These are phyloP conservation scores for Amphipoea oculea DNA, from an alignment of 2,888 invertebrate genomes.

Conservation along the genomic window DNA sequence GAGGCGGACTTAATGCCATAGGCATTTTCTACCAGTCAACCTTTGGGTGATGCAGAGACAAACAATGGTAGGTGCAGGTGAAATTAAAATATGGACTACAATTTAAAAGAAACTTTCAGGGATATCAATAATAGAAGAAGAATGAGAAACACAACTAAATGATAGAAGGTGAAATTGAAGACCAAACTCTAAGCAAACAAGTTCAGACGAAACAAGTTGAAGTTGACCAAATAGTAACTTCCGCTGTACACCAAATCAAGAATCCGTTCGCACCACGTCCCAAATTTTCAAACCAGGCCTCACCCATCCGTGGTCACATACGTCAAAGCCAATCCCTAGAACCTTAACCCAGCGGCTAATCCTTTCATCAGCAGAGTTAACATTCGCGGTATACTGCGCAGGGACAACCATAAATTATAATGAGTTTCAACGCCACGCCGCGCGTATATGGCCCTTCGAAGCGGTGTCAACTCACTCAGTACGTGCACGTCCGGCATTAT, in stretches of 20 bases:
- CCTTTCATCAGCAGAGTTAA: conserved; percentile 83
- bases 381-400: conserved; percentile 77
- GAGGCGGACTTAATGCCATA: no score
- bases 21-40: no score
- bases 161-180: neutral
- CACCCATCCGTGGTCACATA: conserved; percentile 1
- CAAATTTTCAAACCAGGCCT: conserved; percentile 10
- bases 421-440: conserved; percentile 78
- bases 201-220: neutral
- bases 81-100: neutral
- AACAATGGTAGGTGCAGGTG: no score
- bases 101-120: neutral
- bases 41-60: no score
- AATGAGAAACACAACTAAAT: neutral
- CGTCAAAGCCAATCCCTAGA: conserved; percentile 24
- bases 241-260: neutral
- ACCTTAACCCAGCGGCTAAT: conserved; percentile 73
- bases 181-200: neutral
- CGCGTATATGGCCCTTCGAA: conserved; percentile 61
- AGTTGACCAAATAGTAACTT: neutral
- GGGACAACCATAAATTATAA: conserved; percentile 88
- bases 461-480: conserved; percentile 58
- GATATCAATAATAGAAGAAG: neutral
- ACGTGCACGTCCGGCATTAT: conserved; percentile 70
- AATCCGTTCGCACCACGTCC: neutral